Conservation (phyloP, 1,140 invertebrate genomes). For the Argopecten irradians region DNA sequence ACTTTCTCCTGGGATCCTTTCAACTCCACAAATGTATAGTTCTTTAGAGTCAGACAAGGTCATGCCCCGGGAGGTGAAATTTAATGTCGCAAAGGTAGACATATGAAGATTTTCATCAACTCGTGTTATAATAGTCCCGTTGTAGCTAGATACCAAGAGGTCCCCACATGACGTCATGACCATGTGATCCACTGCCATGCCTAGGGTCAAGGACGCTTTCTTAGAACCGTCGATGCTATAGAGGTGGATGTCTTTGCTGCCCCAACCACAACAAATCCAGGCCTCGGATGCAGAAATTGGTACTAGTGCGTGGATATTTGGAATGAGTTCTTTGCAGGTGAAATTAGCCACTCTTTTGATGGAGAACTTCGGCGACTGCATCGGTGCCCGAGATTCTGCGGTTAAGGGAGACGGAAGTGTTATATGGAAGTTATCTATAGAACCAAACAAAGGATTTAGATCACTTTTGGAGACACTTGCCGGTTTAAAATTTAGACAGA, state of each 20-base stretch:
- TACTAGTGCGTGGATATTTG: constrained; percentile 50
- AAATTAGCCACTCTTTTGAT: constrained; percentile 25
- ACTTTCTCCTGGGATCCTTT: constrained; percentile 39
- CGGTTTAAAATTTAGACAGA: not conserved
- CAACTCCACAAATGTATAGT: constrained; percentile 52
- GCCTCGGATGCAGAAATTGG: constrained; percentile 49
- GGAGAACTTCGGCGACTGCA: not conserved
- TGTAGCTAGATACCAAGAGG: constrained; percentile 38
- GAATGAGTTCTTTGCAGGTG: constrained; percentile 21
- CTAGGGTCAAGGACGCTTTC: constrained; percentile 40
- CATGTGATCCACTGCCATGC: constrained; percentile 42
- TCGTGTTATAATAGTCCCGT: constrained; percentile 26
- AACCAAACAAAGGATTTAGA: not conserved
- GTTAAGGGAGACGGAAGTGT: not conserved
- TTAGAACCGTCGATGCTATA: constrained; percentile 46
- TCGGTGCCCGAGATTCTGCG: not conserved
- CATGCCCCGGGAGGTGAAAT: constrained; percentile 28
- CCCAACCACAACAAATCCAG: constrained; percentile 57
- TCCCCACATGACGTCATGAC: not conserved
- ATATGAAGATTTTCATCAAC: constrained; percentile 35
- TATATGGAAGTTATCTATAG: not conserved
- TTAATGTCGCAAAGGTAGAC: constrained; percentile 9
- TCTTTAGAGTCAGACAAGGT: constrained; percentile 35
- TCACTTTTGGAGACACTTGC: not conserved
- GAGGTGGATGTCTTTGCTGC: constrained; percentile 48